Conservation (phyloP, 2,888 invertebrate genomes). For the Cordilura impudica region DNA sequence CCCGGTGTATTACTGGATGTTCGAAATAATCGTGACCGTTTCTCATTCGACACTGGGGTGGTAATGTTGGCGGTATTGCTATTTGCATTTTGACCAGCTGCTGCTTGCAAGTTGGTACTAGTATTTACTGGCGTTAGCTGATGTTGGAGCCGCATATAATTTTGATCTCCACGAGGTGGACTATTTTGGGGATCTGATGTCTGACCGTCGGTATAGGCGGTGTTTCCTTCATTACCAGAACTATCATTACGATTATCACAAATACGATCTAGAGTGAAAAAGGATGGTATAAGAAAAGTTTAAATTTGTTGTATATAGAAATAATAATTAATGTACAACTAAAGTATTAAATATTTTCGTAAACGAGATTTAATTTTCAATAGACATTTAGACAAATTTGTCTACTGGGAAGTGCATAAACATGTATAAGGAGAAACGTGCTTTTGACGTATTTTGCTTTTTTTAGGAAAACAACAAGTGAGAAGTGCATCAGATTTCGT, state of each 20-base stretch:
- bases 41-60: constrained; percentile 73
- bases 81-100: constrained; percentile 45
- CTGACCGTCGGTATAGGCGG: constrained; percentile 83
- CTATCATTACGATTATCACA: constrained; percentile 77
- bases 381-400: not conserved
- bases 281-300: not conserved
- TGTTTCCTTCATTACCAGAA: constrained; percentile 81
- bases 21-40: constrained; percentile 80
- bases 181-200: constrained; percentile 81
- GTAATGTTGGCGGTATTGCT: constrained; percentile 62
- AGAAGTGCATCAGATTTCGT: constrained; percentile 33
- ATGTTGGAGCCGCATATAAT: constrained; percentile 72
- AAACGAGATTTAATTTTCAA: not conserved
- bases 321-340: not conserved
- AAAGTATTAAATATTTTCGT: not conserved
- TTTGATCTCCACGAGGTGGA: constrained; percentile 80
- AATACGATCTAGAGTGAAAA: constrained; percentile 71
- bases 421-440: constrained; percentile 8
- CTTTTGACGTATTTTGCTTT: not conserved
- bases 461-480: constrained; percentile 1
- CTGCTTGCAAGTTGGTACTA: constrained; percentile 55
- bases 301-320: no score
- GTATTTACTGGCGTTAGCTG: constrained; percentile 73
- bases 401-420: constrained; percentile 15
- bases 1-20: constrained; percentile 76